Percentiles rank a stretch among this genome's conserved stretches.
phyloP scores from a whole-genome alignment of 2,797 vertebrate species.

The Eurystomus glaucurus region DNA sequence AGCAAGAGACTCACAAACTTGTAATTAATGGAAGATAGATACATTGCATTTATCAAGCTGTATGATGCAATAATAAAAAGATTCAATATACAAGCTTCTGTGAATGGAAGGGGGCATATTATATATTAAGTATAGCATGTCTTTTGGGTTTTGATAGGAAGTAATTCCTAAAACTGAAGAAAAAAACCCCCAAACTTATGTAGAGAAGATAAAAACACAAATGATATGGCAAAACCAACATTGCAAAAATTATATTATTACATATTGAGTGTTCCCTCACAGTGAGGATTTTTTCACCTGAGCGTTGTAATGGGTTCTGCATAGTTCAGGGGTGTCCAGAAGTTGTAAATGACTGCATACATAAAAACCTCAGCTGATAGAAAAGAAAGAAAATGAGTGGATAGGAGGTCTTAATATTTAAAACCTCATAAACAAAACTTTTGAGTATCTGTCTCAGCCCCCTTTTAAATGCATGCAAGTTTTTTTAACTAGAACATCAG shows the following conservation, averaged over 20 bases:
- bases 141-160: not conserved
- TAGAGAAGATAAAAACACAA: not conserved
- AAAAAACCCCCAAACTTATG: accelerated
- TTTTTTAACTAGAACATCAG: not conserved
- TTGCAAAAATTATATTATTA: not conserved
- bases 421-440: not conserved
- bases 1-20: not conserved
- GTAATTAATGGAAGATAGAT: not conserved
- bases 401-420: not conserved
- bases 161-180: not conserved
- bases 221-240: not conserved
- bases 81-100: not conserved
- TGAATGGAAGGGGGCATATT: not conserved
- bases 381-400: not conserved
- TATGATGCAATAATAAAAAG: not conserved
- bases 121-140: not conserved
- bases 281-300: not conserved
- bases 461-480: not conserved
- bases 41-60: not conserved
- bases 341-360: not conserved
- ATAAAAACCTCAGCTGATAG: not conserved
- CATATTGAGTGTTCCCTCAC: not conserved
- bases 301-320: not conserved
- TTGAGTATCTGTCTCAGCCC: not conserved
- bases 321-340: not conserved